These are phyloP conservation scores for Austrofundulus limnaeus DNA, from an alignment of 2,113 vertebrate genomes.

Conservation along the genomic window DNA sequence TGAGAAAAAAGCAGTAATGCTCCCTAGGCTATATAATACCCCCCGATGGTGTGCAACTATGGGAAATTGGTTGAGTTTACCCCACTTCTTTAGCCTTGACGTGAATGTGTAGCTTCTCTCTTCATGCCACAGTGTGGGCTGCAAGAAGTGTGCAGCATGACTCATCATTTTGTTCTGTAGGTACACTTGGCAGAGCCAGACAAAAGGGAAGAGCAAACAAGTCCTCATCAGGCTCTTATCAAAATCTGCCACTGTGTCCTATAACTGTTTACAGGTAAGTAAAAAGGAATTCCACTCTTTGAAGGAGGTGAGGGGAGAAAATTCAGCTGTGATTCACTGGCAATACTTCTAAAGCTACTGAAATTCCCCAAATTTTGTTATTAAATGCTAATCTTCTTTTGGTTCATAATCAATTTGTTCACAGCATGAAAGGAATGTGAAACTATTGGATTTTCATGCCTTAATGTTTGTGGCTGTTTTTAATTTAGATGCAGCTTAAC, in stretches of 20 bases:
- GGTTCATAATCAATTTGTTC: not conserved
- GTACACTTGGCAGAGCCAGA: slow-evolving; percentile 14
- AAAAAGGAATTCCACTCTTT: not conserved
- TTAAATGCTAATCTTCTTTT: not conserved
- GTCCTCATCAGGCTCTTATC: slow-evolving; percentile 13
- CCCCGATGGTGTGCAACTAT: slow-evolving; percentile 40
- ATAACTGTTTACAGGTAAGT: slow-evolving; percentile 11
- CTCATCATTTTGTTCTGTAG: slow-evolving; percentile 35
- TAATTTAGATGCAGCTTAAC: not conserved
- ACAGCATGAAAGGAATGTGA: not conserved
- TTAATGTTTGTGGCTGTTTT: not conserved
- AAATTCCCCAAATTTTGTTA: not conserved
- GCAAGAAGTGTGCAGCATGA: slow-evolving; percentile 28
- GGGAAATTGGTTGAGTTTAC: slow-evolving; percentile 47
- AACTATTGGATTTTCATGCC: not conserved
- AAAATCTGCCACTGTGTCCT: not conserved
- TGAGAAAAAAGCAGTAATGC: slow-evolving; percentile 14
- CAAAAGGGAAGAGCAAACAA: slow-evolving; percentile 8
- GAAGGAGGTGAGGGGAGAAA: not conserved
- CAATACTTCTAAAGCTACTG: not conserved
- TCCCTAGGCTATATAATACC: slow-evolving; percentile 26
- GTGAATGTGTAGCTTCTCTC: slow-evolving; percentile 40
- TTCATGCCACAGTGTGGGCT: slow-evolving; percentile 25
- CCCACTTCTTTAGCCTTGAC: slow-evolving; percentile 37
- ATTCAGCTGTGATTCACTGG: slow-evolving; percentile 1